Base-by-base conservation (phyloP, 2,888 invertebrate genomes). In the Lutraria lutraria region DNA sequence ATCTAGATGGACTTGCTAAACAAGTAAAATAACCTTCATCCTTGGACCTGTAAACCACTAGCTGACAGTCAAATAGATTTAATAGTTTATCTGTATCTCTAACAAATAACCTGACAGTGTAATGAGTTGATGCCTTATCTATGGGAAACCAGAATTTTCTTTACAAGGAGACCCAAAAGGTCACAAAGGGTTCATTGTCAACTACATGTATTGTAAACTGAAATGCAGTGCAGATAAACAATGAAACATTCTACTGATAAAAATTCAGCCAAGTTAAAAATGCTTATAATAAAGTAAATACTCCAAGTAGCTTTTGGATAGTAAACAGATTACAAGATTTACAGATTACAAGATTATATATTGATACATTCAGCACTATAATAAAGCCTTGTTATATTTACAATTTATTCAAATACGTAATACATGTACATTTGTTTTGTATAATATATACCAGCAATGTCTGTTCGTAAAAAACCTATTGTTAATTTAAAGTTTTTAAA, bases 281-380 rank as follows among this genome's bases (percentile, higher is more conserved):
- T 68, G n/a, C 10, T 8, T 68, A 68, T 68, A 25, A n/a, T n/a
- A 56, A 21, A 21, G 2, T 21, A 8, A 10, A 43, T 80, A 53
- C 21, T 31, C 31, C 21, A n/a, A 15, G 34, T 31, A 80, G 29
- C 12, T 43, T 34, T n/a, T n/a, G n/a, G 43, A 4, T n/a, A 68
- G 25, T n/a, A 68, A 6, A 25, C n/a, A 43, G 52, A 80, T 80
- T 80, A 80, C 31, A 80, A 43, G 63, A 68, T 53, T 80, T 80
- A 52, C 4, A 80, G 80, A 80, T 53, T 80, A 80, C 12, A 0
- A 21, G 80, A 52, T 80, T 52, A 52, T n/a, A n/a, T n/a, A n/a
- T 0, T n/a, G 34, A 80, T 10, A 34, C 6, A 21, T 80, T 31
- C 52, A 80, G 31, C n/a, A 16, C 52, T 80, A 80, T 52, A 43